phyloP scores from a whole-genome alignment of 2,888 invertebrate genomes.

The Hemistola chrysoprasaria region DNA sequence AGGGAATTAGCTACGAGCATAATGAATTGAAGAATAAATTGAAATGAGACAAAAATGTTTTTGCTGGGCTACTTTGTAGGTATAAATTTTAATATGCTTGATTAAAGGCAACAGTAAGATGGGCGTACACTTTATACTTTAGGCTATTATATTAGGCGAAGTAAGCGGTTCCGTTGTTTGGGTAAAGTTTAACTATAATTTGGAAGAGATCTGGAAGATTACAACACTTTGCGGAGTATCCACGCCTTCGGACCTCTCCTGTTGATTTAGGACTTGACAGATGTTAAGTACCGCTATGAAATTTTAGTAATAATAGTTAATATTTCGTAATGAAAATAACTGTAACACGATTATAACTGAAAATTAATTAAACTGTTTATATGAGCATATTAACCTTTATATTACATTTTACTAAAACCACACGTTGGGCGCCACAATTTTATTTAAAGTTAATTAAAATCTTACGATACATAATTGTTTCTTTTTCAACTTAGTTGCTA shows the following conservation, averaged over 20 bases:
- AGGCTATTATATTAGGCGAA: conserved; percentile 13
- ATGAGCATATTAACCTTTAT: no score
- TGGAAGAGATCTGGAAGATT: conserved; percentile 72
- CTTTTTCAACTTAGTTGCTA: no score
- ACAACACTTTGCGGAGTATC: conserved; percentile 60
- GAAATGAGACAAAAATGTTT: no score
- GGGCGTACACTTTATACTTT: not conserved
- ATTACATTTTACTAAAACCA: not conserved
- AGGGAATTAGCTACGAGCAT: not conserved
- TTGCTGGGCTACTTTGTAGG: no score
- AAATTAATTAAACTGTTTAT: no score
- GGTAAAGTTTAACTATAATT: conserved; percentile 72
- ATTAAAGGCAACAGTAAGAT: no score
- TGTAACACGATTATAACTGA: conserved; percentile 6
- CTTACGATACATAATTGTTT: no score
- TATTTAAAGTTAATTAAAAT: no score
- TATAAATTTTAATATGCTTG: no score
- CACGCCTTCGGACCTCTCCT: conserved; percentile 51
- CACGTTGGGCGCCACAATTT: conserved; percentile 4
- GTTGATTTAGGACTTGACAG: conserved; percentile 74
- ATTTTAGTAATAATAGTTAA: conserved; percentile 33
- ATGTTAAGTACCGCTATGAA: conserved; percentile 52
- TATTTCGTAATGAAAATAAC: conserved; percentile 13
- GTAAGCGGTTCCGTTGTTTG: conserved; percentile 51
- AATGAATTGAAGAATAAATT: not conserved